Evolutionary conservation across 2,888 invertebrate genomes (phyloP).

Genomic region (Eledona agricola): DNA sequence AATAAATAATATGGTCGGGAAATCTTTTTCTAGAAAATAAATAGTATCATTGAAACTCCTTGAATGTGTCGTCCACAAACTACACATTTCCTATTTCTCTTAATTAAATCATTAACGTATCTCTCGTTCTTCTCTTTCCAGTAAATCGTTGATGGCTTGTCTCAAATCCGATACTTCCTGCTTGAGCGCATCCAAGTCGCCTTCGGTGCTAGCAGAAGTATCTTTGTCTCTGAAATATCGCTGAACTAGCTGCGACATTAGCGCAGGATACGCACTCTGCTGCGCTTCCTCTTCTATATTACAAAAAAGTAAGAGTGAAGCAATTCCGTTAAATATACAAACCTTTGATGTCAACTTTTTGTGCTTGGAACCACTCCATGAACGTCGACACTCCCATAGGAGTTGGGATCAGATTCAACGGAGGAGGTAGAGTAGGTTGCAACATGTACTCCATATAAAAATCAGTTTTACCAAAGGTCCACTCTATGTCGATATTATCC

Average conservation of each 20-base stretch:
- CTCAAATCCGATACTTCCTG: slow-evolving; percentile 63
- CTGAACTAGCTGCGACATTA: slow-evolving; percentile 70
- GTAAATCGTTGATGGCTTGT: slow-evolving; percentile 52
- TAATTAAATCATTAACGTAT: neutral
- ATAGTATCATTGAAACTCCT: neutral
- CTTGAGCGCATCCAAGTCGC: slow-evolving; percentile 63
- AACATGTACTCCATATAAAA: slow-evolving; percentile 78
- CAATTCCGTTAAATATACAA: slow-evolving; percentile 38
- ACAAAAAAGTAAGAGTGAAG: too few relatives aligned
- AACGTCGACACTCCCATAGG: slow-evolving; percentile 63
- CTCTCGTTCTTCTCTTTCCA: slow-evolving; percentile 39
- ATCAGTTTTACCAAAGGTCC: slow-evolving; percentile 79
- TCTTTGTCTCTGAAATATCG: slow-evolving; percentile 69
- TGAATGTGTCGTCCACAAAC: neutral
- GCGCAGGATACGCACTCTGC: slow-evolving; percentile 60
- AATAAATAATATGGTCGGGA: too few relatives aligned
- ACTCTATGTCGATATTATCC: slow-evolving; percentile 75
- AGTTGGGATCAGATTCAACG: slow-evolving; percentile 76
- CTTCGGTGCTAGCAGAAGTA: slow-evolving; percentile 56
- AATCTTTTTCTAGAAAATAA: too few relatives aligned
- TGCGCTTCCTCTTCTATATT: slow-evolving; percentile 19
- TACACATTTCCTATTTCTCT: neutral
- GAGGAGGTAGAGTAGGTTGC: slow-evolving; percentile 74
- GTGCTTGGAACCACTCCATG: slow-evolving; percentile 64
- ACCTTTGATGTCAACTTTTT: slow-evolving; percentile 58